phyloP scores from a whole-genome alignment of 2,113 vertebrate species.

The Leuciscus idus region DNA sequence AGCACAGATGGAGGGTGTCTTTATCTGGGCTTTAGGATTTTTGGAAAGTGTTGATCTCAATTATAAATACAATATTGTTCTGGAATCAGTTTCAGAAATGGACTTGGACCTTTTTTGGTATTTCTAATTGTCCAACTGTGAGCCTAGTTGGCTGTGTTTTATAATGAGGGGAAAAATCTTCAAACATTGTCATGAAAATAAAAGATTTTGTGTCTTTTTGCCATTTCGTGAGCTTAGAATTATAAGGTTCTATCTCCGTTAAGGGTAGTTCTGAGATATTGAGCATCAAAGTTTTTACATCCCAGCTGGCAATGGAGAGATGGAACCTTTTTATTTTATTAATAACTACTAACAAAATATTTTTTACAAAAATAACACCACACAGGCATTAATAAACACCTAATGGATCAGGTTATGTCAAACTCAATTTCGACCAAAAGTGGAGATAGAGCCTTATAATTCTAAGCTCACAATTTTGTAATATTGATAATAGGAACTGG shows the following conservation, averaged over 20 bases:
- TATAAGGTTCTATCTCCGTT: too few relatives aligned
- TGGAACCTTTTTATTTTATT: too few relatives aligned
- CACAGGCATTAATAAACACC: too few relatives aligned
- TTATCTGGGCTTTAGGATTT: conserved; percentile 20
- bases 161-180: neutral
- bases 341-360: too few relatives aligned
- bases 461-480: neutral
- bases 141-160: conserved; percentile 5
- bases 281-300: too few relatives aligned
- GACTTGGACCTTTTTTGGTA: conserved; percentile 25
- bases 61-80: conserved; percentile 28
- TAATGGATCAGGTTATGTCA: too few relatives aligned
- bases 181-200: neutral
- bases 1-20: conserved; percentile 34
- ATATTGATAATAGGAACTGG: neutral
- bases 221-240: neutral
- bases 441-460: too few relatives aligned
- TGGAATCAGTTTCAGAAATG: conserved; percentile 20
- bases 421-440: too few relatives aligned
- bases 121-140: neutral
- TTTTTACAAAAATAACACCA: too few relatives aligned
- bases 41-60: conserved; percentile 23
- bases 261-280: too few relatives aligned
- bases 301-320: too few relatives aligned
- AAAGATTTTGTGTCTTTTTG: neutral